Base-by-base conservation (phyloP, 2,113 vertebrate species). In the Tachysurus fulvidraco region DNA sequence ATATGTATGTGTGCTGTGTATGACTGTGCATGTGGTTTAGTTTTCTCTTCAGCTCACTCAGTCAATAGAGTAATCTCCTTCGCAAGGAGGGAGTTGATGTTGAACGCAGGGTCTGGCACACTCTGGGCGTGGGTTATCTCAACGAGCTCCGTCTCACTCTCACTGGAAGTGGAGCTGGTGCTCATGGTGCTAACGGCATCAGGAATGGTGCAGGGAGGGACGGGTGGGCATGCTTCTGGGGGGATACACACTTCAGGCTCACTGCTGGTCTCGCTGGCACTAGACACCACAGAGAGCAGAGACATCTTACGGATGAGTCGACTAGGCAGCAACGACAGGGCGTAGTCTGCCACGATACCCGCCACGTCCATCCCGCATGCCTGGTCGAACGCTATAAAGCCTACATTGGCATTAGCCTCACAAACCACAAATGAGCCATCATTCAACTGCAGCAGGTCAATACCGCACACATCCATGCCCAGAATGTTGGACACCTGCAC, bases 381-480 rank as follows among this genome's bases (percentile, higher is more conserved):
- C 92, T 97, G 96, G 93, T 98, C 97, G 41, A 98, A 98, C 80
- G 96, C 97, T 13, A 96, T 96, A 92, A 97, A 98, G 88, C 96
- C 96, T n/a, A 98, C 96, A 16, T 98, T 98, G 89, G 97, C 96
- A 0, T 98, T 97, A 67, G 97, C 97, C 91, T 98, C 97, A 69
- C 97, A 98, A 89, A 98, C 96, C 89, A 96, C 92, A 44, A 97
- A 98, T 0, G 97, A 97, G 91, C 96, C 96, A 4, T 98, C 94
- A 0, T 96, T 96, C 86, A 96, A 93, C 92, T 97, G 95, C 88
- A 98, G 95, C 78, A 98, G 96, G 89, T 98, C 97, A 5, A 98
- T 96, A 90, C 96, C 97, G 2, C 97, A 98, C 90, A 97, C 96
- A 85, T 98, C 97, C 96, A 97, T 97, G 91, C 96, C 97, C 30